These are phyloP conservation scores for Staurois parvus DNA, from an alignment of 2,797 vertebrate genomes.

Conservation along the genomic window DNA sequence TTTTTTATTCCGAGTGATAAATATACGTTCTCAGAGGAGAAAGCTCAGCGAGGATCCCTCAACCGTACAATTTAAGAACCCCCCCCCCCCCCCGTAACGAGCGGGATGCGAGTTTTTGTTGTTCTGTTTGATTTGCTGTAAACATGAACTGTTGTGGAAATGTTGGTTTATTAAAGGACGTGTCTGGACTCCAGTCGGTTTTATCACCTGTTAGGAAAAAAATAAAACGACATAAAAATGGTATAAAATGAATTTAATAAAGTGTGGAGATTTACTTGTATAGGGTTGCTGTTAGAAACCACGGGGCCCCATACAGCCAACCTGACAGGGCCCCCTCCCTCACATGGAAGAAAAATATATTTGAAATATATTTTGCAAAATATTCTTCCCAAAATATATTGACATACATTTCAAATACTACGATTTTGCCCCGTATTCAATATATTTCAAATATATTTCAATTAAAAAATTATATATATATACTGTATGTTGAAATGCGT, in stretches of 20 bases:
- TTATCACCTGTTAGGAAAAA: neutral
- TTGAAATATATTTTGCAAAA: no score
- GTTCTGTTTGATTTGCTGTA: constrained; percentile 45
- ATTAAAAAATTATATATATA: no score
- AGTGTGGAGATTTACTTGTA: no score
- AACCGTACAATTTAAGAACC: constrained; percentile 59
- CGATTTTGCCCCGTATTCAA: no score
- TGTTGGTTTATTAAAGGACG: constrained; percentile 38
- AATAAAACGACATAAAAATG: neutral
- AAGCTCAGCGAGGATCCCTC: constrained; percentile 51
- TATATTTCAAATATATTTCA: no score
- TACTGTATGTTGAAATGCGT: no score
- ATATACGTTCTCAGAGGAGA: constrained; percentile 59
- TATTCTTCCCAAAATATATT: no score
- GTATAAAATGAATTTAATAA: neutral
- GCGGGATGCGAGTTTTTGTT: constrained; percentile 62
- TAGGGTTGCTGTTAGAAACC: no score
- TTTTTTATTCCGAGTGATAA: constrained; percentile 57
- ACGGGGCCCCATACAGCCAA: no score
- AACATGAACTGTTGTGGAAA: constrained; percentile 13
- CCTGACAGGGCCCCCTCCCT: no score
- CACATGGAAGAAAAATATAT: no score
- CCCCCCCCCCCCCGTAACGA: constrained; percentile 57
- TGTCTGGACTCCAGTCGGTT: neutral
- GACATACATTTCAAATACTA: no score